phyloP scores from a whole-genome alignment of 2,797 vertebrate genomes.

The Syngnathus acus region DNA sequence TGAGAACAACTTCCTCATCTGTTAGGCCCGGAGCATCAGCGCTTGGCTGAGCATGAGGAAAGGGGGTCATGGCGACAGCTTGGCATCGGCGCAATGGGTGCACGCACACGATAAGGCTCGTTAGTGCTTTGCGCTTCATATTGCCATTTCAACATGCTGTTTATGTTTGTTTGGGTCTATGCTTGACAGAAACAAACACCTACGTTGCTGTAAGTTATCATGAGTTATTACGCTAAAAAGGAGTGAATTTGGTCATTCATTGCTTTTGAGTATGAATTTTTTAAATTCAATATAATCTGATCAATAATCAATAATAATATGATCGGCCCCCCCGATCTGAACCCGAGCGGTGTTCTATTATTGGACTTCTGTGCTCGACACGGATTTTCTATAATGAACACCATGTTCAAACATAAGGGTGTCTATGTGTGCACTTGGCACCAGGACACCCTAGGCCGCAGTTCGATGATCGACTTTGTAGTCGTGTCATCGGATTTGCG shows the following conservation, averaged over 20 bases:
- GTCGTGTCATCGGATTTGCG: no score
- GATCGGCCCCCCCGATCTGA: no score
- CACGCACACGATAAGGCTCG: not conserved
- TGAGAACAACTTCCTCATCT: slow-evolving; percentile 34
- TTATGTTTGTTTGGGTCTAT: not conserved
- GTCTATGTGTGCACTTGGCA: no score
- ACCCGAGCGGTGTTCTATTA: no score
- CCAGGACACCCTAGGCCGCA: no score
- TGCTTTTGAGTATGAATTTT: not conserved
- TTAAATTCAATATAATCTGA: no score
- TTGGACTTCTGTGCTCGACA: no score
- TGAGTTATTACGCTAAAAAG: not conserved
- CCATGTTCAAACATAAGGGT: no score
- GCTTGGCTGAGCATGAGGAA: slow-evolving; percentile 38
- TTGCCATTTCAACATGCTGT: not conserved
- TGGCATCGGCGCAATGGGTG: not conserved
- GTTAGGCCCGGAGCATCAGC: slow-evolving; percentile 31
- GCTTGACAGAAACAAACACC: not conserved
- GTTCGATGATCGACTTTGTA: no score
- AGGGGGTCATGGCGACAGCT: slow-evolving; percentile 12
- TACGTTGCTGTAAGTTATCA: no score
- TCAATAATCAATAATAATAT: no score
- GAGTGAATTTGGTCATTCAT: not conserved
- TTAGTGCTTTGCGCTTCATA: not conserved
- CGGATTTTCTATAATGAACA: no score